Base-by-base conservation (phyloP, 2,113 vertebrate genomes). In the Psophia crepitans region DNA sequence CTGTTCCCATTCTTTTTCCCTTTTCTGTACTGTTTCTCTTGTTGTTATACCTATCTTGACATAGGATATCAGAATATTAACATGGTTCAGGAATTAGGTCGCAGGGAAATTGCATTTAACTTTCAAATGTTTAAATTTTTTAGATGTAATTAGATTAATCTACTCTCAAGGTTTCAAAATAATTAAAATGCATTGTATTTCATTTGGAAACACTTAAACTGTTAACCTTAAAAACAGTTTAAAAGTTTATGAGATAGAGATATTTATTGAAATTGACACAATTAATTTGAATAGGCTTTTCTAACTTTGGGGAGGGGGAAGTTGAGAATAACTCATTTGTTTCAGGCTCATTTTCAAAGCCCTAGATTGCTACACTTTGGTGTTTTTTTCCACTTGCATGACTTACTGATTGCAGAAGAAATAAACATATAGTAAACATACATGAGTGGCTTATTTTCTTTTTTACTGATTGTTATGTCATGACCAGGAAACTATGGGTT, bases 231-330 rank as follows among this genome's bases (percentile, higher is more conserved):
- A 60, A 73, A 73, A 56, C 3, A 46, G 35, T 61, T 60, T 44
- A 20, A 77, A 70, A 73, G 32, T 64, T 58, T 37, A 26, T 30
- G 13, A 14, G 8, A 39, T 76, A 70, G 61, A 80, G 65, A 37
- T 37, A 53, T 53, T 44, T 63, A 32, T 57, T 80, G 27, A 75
- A 70, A 60, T 19, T 75, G 23, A 33, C 26, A 58, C 14, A 57
- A 26, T 41, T 68, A 79, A 79, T 44, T 79, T 69, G 18, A 79
- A 35, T 28, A 49, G 23, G 4, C 8, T n/a, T 22, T 60, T 83
- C 57, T 23, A 48, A 66, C 7, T 51, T 53, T 5, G 6, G 18
- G 9, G 5, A 9, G 10, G 8, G 2, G 4, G 3, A 3, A 53
- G 14, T 53, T 43, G 7, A 81, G 17, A 80, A 44, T 22, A 88